Evolutionary conservation across 2,113 vertebrate species (phyloP).

Genomic region (Polypterus senegalus): DNA sequence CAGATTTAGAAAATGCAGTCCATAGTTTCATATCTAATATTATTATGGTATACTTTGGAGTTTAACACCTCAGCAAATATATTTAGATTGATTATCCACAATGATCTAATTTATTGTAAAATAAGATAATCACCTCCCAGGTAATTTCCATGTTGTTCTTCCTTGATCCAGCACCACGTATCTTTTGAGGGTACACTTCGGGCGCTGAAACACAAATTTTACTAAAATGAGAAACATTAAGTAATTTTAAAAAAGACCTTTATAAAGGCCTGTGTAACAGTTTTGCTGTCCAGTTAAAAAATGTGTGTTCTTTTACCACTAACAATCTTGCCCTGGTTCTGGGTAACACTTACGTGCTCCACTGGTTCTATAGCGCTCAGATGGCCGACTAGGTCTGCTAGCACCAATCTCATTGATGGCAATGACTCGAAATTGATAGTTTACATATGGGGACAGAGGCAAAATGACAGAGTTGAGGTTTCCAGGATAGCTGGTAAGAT

Average conservation of each 20-base stretch:
- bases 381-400: conserved; percentile 72
- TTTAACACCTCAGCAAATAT: too few relatives aligned
- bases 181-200: conserved; percentile 64
- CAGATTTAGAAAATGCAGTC: too few relatives aligned
- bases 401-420: conserved; percentile 80
- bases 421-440: conserved; percentile 90
- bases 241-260: too few relatives aligned
- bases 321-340: too few relatives aligned
- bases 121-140: conserved; percentile 63
- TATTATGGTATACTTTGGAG: too few relatives aligned
- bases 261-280: too few relatives aligned
- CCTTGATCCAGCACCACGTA: conserved; percentile 72
- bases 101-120: too few relatives aligned
- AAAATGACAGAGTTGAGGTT: conserved; percentile 72
- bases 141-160: conserved; percentile 94
- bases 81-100: too few relatives aligned
- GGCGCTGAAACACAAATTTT: conserved; percentile 55
- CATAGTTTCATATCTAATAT: too few relatives aligned
- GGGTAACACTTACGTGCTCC: conserved; percentile 65
- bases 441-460: conserved; percentile 74
- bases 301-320: too few relatives aligned
- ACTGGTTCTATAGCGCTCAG: conserved; percentile 74
- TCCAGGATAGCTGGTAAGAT: conserved; percentile 70
- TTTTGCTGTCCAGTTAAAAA: too few relatives aligned
- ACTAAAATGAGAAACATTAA: too few relatives aligned